These are phyloP conservation scores for Indri indri DNA, from an alignment of 2,113 vertebrate species.

Conservation along the genomic window DNA sequence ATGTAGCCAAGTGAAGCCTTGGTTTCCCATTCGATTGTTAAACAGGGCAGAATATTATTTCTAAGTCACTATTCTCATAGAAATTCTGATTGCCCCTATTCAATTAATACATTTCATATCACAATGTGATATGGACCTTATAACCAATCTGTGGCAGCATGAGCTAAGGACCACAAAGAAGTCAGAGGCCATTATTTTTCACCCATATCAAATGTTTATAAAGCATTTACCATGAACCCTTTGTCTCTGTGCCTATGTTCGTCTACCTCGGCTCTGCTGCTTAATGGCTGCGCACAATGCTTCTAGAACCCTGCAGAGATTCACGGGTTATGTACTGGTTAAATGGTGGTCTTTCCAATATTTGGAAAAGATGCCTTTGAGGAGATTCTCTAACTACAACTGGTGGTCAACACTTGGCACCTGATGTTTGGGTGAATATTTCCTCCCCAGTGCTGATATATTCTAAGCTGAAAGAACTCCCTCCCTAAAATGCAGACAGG, in stretches of 20 bases:
- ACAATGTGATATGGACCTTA: constrained; percentile 47
- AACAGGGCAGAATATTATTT: constrained; percentile 44
- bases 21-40: background rate
- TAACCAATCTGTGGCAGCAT: constrained; percentile 48
- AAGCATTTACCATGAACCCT: background rate
- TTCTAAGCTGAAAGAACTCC: background rate
- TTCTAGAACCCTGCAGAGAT: constrained; percentile 48
- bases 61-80: constrained; percentile 65
- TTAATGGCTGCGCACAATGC: background rate
- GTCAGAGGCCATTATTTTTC: constrained; percentile 50
- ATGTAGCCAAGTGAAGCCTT: constrained; percentile 14
- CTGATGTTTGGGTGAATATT: background rate
- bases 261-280: background rate
- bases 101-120: constrained; percentile 60
- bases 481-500: background rate
- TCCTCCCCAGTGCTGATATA: background rate
- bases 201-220: constrained; percentile 19
- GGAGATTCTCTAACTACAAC: background rate
- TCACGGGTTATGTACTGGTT: background rate
- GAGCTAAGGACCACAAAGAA: constrained; percentile 61
- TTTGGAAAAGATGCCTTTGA: background rate
- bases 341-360: background rate
- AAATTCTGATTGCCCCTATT: constrained; percentile 55
- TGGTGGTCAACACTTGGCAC: background rate
- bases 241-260: background rate